Evolutionary conservation across 2,888 invertebrate species (phyloP), one percentile per base, ranked within the genome.

Genomic region (Mythimna loreyi): DNA sequence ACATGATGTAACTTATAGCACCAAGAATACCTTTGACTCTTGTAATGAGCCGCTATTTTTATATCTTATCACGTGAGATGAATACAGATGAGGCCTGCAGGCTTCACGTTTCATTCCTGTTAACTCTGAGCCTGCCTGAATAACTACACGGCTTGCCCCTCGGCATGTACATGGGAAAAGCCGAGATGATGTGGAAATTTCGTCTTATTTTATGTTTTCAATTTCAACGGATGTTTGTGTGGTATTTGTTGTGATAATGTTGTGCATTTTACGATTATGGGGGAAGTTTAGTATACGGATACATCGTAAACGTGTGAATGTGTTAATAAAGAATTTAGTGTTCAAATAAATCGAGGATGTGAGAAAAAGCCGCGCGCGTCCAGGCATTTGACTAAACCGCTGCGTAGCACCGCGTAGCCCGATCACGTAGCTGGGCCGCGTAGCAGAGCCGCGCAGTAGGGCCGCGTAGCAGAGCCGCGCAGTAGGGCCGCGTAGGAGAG

Each of bases 181-280:
- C 62, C 55, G n/a, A 67, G 60, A 73, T 73, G 76, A 75, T 49
- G 52, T 36, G 40, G 30, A 49, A 68, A 36, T 67, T 64, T 69
- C 36, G 45, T 59, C 28, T 69, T 70, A 71, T 53, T 78, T 83
- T 81, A 83, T 76, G 76, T 72, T 72, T 75, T 79, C 76, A 79
- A 76, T 84, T 78, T 70, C 76, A 72, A 61, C 57, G 36, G 21
- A 65, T 40, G 56, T 68, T 61, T 74, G 69, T 64, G 66, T 60
- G 61, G 63, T 50, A 50, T 73, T 67, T 56, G 33, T 36, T 49
- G 62, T 57, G 33, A 62, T 66, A 60, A 74, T 64, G 56, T 60
- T 55, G 49, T 56, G 50, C 55, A 25, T 58, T 70, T 75, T 69
- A 57, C 53, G 78, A 47, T 62, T 64, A 36, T 56, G 23, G 30